Percentiles rank a stretch among this genome's conserved stretches.
Conservation (phyloP, 2,113 vertebrate species). For the Lampris megalopsis region DNA sequence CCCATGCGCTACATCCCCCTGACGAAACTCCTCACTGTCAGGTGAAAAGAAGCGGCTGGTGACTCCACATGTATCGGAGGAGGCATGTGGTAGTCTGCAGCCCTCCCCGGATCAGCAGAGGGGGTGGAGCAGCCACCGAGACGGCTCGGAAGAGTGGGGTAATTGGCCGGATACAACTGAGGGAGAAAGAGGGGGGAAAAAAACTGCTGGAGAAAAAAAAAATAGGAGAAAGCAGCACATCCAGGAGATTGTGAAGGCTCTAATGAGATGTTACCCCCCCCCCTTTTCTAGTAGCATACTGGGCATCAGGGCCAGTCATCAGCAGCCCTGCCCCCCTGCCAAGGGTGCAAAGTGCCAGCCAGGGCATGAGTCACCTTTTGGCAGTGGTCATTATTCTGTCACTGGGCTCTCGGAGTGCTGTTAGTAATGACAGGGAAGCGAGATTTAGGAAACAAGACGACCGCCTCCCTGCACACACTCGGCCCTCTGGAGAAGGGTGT, state of each 20-base stretch:
- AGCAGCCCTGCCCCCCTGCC: constrained; percentile 35
- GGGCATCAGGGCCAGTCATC: constrained; percentile 30
- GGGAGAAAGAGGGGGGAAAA: too few relatives aligned
- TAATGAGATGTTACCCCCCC: constrained; percentile 33
- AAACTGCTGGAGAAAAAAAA: too few relatives aligned
- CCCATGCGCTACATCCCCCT: too few relatives aligned
- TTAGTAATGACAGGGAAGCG: constrained; percentile 63
- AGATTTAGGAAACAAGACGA: constrained; percentile 13
- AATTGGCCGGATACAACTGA: too few relatives aligned
- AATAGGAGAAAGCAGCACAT: not conserved
- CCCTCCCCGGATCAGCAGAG: too few relatives aligned
- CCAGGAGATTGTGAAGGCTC: constrained; percentile 6
- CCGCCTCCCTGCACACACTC: constrained; percentile 16
- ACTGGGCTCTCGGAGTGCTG: constrained; percentile 38
- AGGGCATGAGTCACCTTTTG: constrained; percentile 54
- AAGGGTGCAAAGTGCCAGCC: constrained; percentile 43
- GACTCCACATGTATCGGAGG: too few relatives aligned
- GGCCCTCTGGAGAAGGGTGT: constrained; percentile 38
- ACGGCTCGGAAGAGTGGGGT: too few relatives aligned
- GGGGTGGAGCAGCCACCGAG: too few relatives aligned
- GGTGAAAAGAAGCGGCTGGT: too few relatives aligned
- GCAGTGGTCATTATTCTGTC: constrained; percentile 65
- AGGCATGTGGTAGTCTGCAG: too few relatives aligned
- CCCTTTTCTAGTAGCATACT: not conserved
- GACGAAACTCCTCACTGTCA: too few relatives aligned